These are phyloP conservation scores for Galendromus occidentalis DNA, from an alignment of 1,140 invertebrate species.

Conservation along the genomic window DNA sequence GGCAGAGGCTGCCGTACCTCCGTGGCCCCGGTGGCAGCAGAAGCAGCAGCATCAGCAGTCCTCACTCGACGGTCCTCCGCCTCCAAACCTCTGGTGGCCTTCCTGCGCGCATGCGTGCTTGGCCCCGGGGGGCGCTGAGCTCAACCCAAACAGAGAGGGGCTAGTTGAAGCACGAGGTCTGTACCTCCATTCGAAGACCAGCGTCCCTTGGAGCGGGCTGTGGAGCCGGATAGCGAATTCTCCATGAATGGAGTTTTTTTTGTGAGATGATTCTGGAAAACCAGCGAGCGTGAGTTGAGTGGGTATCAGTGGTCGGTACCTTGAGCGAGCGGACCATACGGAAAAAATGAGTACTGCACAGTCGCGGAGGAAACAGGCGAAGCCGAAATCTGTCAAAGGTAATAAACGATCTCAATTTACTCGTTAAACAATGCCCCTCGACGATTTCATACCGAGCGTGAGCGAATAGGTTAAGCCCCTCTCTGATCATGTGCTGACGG, in stretches of 20 bases:
- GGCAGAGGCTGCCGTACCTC: too few species aligned
- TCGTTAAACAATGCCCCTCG: not conserved
- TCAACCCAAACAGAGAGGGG: slow-evolving; percentile 8
- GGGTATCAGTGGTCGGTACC: slow-evolving; percentile 6
- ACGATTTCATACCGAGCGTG: not conserved
- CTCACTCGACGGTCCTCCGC: too few species aligned
- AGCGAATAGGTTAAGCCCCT: not conserved
- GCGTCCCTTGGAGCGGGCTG: not conserved
- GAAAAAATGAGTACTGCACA: not conserved
- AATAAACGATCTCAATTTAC: not conserved
- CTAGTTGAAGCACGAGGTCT: not conserved
- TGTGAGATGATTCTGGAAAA: not conserved
- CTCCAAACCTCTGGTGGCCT: not conserved
- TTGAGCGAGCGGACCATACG: not conserved
- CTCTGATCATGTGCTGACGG: not conserved
- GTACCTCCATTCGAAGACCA: slow-evolving; percentile 3
- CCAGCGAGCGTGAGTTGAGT: not conserved
- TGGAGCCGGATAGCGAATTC: not conserved
- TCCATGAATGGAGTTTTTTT: not conserved
- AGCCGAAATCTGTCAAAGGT: slow-evolving; percentile 11
- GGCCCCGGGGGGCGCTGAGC: not conserved
- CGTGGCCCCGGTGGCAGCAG: too few species aligned
- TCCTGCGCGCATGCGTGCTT: not conserved
- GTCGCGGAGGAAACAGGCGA: slow-evolving; percentile 9
- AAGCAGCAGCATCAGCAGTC: too few species aligned